phyloP scores from a whole-genome alignment of 2,113 vertebrate species.

The Naja naja region DNA sequence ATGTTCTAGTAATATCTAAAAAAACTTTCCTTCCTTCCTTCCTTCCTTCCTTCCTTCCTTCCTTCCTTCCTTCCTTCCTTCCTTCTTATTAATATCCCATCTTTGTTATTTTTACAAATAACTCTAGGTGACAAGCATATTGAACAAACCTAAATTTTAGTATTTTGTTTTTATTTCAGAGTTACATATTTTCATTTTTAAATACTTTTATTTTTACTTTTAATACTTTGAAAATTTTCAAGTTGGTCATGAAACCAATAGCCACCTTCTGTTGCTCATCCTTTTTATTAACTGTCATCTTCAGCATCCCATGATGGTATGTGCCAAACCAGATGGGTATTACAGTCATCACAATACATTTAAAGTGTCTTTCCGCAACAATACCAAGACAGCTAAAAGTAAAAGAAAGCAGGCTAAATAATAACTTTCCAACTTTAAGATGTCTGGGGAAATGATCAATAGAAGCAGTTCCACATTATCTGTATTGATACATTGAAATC shows the following conservation, averaged over 20 bases:
- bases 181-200: not conserved
- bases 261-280: not conserved
- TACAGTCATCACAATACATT: not conserved
- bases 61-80: not conserved
- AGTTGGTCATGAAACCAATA: not conserved
- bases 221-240: not conserved
- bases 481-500: not conserved
- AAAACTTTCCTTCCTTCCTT: not conserved
- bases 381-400: not conserved
- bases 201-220: not conserved
- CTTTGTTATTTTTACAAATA: not conserved
- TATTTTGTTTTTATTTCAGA: not conserved
- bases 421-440: not conserved
- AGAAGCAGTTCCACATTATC: not conserved
- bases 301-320: not conserved
- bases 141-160: not conserved
- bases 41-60: not conserved
- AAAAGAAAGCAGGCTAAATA: not conserved
- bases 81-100: not conserved
- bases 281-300: not conserved
- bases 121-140: not conserved
- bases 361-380: not conserved
- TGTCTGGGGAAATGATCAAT: not conserved
- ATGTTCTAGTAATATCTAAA: constrained; percentile 34
- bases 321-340: not conserved